phyloP scores from a whole-genome alignment of 1,140 invertebrate species.

The Drosophila prosaltans region DNA sequence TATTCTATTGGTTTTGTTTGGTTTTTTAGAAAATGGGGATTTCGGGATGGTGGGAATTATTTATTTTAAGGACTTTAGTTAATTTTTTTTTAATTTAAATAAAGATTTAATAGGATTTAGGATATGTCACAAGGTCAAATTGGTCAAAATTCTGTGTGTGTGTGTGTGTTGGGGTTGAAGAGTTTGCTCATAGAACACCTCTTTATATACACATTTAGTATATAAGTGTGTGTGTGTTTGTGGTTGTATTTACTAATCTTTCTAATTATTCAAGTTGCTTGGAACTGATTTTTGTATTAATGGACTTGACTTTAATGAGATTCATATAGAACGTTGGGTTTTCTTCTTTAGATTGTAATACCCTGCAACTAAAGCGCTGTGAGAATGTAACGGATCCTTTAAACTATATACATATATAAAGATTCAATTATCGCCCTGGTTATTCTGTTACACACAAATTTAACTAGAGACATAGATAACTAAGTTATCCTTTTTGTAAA shows the following conservation, averaged over 20 bases:
- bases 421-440: too few species aligned
- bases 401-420: too few species aligned
- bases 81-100: constrained; percentile 30
- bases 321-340: constrained; percentile 9
- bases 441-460: too few species aligned
- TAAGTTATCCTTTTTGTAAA: too few species aligned
- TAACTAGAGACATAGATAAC: too few species aligned
- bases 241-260: too few species aligned
- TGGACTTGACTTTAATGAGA: constrained; percentile 11
- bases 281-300: constrained; percentile 5
- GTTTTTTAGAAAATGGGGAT: constrained; percentile 15
- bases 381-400: too few species aligned
- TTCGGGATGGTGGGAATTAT: constrained; percentile 22
- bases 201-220: constrained; percentile 3
- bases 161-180: background rate
- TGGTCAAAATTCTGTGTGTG: constrained; percentile 10
- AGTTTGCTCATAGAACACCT: background rate
- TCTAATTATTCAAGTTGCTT: background rate
- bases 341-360: background rate
- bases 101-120: constrained; percentile 30
- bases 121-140: constrained; percentile 41
- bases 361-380: background rate
- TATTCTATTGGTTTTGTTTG: constrained; percentile 80
- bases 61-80: constrained; percentile 42
- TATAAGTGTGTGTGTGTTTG: background rate